These are phyloP conservation scores for Gadus chalcogrammus DNA, from an alignment of 2,113 vertebrate genomes.

Conservation along the genomic window DNA sequence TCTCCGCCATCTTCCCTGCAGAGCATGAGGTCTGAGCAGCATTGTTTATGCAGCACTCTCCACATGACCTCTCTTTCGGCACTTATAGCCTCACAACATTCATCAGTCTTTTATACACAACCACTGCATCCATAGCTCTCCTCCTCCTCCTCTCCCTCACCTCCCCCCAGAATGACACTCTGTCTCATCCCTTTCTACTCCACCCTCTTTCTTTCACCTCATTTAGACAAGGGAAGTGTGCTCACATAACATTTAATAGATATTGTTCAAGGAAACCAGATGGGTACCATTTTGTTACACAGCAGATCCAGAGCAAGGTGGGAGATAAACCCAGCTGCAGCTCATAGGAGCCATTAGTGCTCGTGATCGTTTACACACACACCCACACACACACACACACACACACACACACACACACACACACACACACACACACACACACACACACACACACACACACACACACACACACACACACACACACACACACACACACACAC, in stretches of 20 bases:
- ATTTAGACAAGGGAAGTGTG: too few relatives aligned
- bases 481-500: background rate
- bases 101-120: slow-evolving; percentile 7
- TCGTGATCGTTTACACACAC: slow-evolving; percentile 27
- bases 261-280: slow-evolving; percentile 17
- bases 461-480: background rate
- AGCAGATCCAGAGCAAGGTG: background rate
- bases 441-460: too few relatives aligned
- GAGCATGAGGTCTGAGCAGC: background rate
- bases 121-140: slow-evolving; percentile 9
- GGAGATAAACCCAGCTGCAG: slow-evolving; percentile 31
- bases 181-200: too few relatives aligned
- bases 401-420: background rate
- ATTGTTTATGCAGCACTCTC: slow-evolving; percentile 4
- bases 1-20: background rate
- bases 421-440: too few relatives aligned
- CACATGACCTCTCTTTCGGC: background rate
- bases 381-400: slow-evolving; percentile 23
- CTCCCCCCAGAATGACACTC: too few relatives aligned
- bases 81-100: slow-evolving; percentile 4
- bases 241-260: too few relatives aligned
- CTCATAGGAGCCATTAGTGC: slow-evolving; percentile 42
- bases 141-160: background rate
- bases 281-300: slow-evolving; percentile 44
- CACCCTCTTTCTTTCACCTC: too few relatives aligned